Conservation (phyloP, 2,888 invertebrate species). For the Cenopis cana region DNA sequence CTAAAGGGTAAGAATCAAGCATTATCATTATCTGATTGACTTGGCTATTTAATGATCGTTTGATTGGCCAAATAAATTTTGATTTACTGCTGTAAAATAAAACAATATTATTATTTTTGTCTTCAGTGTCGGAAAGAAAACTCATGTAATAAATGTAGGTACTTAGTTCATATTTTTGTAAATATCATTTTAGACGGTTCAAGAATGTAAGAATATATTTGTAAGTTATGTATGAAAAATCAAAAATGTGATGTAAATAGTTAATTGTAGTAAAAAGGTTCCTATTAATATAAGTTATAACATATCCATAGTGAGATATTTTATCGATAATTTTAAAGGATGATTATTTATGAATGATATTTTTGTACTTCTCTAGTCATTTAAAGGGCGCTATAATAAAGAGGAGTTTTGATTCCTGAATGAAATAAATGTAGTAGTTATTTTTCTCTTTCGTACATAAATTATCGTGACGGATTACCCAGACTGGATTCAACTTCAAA, state of each 20-base stretch:
- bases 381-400: conserved; percentile 73
- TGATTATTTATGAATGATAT: conserved; percentile 70
- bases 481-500: too few species aligned
- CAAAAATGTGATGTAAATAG: conserved; percentile 53
- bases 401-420: conserved; percentile 69
- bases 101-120: neutral
- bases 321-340: conserved; percentile 54
- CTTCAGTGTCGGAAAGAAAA: neutral
- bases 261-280: conserved; percentile 56
- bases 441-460: neutral
- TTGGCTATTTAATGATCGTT: neutral
- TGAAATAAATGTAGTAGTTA: conserved; percentile 44
- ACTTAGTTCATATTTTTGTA: conserved; percentile 8
- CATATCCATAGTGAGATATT: conserved; percentile 41
- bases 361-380: conserved; percentile 77
- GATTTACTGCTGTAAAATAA: neutral
- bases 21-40: neutral
- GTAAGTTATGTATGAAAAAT: neutral
- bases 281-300: conserved; percentile 46
- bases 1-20: neutral
- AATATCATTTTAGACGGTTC: neutral
- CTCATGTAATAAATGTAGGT: neutral
- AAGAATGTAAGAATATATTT: neutral
- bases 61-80: neutral
- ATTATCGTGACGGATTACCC: too few species aligned